Evolutionary conservation across 1,140 invertebrate genomes (phyloP).

Genomic region (Trichonephila inaurata): DNA sequence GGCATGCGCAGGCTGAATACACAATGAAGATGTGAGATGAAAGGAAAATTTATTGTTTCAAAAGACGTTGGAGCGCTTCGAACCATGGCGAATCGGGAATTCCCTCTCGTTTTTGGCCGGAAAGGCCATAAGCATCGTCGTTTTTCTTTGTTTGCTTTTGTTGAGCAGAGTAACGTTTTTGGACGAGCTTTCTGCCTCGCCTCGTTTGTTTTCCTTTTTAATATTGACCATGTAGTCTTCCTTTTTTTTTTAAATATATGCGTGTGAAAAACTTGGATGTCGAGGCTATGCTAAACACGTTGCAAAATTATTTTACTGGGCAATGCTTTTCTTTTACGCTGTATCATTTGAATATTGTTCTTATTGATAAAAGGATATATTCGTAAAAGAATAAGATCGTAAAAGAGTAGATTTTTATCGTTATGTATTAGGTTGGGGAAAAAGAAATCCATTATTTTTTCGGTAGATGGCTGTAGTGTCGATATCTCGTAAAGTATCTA

Average conservation of each 20-base stretch:
- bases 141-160: constrained; percentile 29
- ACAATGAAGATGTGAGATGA: background rate
- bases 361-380: too few relatives aligned
- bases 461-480: too few relatives aligned
- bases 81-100: constrained; percentile 30
- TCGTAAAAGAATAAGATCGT: too few relatives aligned
- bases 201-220: background rate
- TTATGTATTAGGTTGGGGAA: too few relatives aligned
- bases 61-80: background rate
- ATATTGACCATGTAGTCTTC: background rate
- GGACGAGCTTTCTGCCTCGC: background rate
- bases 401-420: too few relatives aligned
- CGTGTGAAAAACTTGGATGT: background rate
- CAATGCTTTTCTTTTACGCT: too few relatives aligned
- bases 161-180: background rate
- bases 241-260: background rate
- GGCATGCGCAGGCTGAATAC: constrained; percentile 24
- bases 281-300: constrained; percentile 6
- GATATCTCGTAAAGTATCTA: too few relatives aligned
- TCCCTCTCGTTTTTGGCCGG: constrained; percentile 28
- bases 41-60: constrained; percentile 16
- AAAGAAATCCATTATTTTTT: too few relatives aligned
- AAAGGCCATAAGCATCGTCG: background rate
- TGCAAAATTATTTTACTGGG: too few relatives aligned
- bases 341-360: too few relatives aligned